A percentile compares a stretch with the other conserved stretches of the same genome.
phyloP scores from a whole-genome alignment of 1,140 invertebrate genomes.

The Nebria ingens region DNA sequence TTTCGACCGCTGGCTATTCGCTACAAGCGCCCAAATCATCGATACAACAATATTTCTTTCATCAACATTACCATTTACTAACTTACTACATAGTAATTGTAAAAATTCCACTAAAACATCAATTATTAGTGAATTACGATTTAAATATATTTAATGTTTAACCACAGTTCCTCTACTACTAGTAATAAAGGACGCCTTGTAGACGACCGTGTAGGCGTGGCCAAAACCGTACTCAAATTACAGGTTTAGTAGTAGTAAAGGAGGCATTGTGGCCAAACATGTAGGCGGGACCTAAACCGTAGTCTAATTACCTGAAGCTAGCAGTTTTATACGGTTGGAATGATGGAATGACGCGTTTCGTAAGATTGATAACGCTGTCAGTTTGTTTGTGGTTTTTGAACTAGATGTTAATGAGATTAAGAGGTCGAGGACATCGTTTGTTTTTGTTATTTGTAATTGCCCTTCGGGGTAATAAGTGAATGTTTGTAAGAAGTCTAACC shows the following conservation, averaged over 20 bases:
- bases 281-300: too few species aligned
- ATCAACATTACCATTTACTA: constrained; percentile 24
- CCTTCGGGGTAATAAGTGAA: constrained; percentile 36
- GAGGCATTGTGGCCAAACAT: too few species aligned
- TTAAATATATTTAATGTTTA: too few species aligned
- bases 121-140: constrained; percentile 10
- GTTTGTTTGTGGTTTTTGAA: constrained; percentile 20
- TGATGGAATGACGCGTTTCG: constrained; percentile 33
- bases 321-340: constrained; percentile 29
- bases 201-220: too few species aligned
- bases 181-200: too few species aligned
- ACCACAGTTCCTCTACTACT: too few species aligned
- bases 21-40: constrained; percentile 34
- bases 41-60: constrained; percentile 29
- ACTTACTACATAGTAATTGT: constrained; percentile 25
- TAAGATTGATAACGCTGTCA: constrained; percentile 25
- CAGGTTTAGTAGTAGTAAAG: too few species aligned
- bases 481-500: constrained; percentile 38
- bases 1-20: constrained; percentile 37
- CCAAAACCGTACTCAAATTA: too few species aligned
- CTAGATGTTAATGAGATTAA: constrained; percentile 23
- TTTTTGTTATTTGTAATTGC: constrained; percentile 25
- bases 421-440: constrained; percentile 25
- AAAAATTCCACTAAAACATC: constrained; percentile 30
- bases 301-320: constrained; percentile 31